Evolutionary conservation across 2,888 invertebrate species (phyloP).

Genomic region (Cheilosia urbana): DNA sequence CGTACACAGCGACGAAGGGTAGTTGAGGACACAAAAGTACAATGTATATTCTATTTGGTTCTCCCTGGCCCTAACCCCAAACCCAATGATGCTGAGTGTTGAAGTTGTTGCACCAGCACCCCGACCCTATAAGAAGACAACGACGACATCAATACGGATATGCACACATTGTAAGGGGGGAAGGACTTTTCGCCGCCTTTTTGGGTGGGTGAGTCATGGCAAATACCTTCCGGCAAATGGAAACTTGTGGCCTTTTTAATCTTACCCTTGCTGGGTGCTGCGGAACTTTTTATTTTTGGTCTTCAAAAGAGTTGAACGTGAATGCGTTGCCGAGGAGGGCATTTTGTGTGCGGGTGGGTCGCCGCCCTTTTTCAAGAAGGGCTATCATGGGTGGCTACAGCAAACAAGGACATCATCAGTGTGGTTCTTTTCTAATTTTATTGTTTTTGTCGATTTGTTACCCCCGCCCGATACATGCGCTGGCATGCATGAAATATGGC

Average conservation of each 20-base stretch:
- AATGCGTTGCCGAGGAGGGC: neutral
- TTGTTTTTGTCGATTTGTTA: neutral
- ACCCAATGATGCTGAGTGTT: slow-evolving; percentile 34
- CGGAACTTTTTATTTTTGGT: slow-evolving; percentile 6
- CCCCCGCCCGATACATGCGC: neutral
- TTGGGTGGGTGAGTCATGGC: neutral
- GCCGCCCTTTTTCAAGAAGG: neutral
- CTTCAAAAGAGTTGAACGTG: neutral
- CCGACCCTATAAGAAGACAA: neutral
- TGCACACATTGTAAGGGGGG: slow-evolving; percentile 1
- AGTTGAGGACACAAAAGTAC: slow-evolving; percentile 21
- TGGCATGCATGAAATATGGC: neutral
- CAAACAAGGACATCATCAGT: slow-evolving; percentile 30
- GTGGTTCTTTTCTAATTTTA: neutral
- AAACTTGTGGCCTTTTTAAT: slow-evolving; percentile 33
- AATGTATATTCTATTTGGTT: slow-evolving; percentile 28
- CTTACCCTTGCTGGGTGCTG: slow-evolving; percentile 1
- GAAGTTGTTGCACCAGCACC: slow-evolving; percentile 25
- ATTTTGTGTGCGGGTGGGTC: neutral
- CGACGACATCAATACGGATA: slow-evolving; percentile 1
- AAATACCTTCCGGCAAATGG: neutral
- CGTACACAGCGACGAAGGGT: neutral
- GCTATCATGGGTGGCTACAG: neutral
- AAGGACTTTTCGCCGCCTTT: slow-evolving; percentile 2
- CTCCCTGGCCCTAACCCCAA: neutral